phyloP scores from a whole-genome alignment of 30 jellyfish, hydroid and myxozoan genomes.

The Turritopsis dohrnii region DNA sequence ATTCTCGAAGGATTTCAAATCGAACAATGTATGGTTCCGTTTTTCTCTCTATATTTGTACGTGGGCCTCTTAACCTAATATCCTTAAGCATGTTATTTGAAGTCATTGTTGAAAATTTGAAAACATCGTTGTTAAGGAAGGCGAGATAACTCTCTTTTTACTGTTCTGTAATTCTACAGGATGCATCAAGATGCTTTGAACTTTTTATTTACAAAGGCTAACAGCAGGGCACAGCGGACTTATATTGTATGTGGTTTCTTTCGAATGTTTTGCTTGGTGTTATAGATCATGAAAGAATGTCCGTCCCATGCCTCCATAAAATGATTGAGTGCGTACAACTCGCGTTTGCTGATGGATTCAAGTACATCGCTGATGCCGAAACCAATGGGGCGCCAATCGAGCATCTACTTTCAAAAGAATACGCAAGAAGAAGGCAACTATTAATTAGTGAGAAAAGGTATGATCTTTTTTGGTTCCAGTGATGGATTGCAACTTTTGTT shows the following conservation, averaged over 20 bases:
- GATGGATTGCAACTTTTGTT: too few relatives aligned
- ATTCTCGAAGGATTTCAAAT: slow-evolving; percentile 61
- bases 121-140: too few relatives aligned
- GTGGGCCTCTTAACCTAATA: too few relatives aligned
- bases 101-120: too few relatives aligned
- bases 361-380: slow-evolving; percentile 57
- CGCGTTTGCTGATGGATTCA: slow-evolving; percentile 78
- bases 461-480: slow-evolving; percentile 44
- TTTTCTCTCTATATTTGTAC: neutral
- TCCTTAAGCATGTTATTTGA: too few relatives aligned
- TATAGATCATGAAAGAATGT: slow-evolving; percentile 13
- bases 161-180: too few relatives aligned
- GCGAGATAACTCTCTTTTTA: too few relatives aligned
- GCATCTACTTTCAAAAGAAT: slow-evolving; percentile 39
- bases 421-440: slow-evolving; percentile 47
- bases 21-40: slow-evolving; percentile 27
- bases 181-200: too few relatives aligned
- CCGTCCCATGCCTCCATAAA: slow-evolving; percentile 59
- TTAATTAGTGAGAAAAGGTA: slow-evolving; percentile 2
- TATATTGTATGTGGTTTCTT: too few relatives aligned
- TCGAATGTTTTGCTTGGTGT: too few relatives aligned
- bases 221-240: too few relatives aligned
- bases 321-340: slow-evolving; percentile 61
- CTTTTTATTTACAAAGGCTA: too few relatives aligned
- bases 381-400: slow-evolving; percentile 29